These are phyloP conservation scores for Elegia similella DNA, from an alignment of 2,888 invertebrate genomes.

Conservation along the genomic window DNA sequence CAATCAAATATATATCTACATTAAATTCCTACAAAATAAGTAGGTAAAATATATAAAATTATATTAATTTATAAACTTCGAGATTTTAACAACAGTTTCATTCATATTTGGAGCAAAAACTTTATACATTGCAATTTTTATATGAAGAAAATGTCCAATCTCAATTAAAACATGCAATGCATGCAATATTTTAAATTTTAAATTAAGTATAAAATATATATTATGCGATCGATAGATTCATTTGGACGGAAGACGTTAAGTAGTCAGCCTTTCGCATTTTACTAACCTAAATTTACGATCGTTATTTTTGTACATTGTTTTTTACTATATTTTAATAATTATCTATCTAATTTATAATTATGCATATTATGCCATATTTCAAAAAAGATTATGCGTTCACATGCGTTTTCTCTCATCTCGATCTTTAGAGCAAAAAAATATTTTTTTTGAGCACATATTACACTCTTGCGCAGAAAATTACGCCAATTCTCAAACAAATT, in stretches of 20 bases:
- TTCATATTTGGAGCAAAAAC: background rate
- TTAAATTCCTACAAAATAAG: background rate
- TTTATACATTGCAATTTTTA: background rate
- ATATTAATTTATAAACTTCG: background rate
- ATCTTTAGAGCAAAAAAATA: no score
- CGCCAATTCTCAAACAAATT: background rate
- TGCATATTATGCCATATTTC: no score
- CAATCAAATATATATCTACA: slow-evolving; percentile 14
- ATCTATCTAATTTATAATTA: slow-evolving; percentile 1
- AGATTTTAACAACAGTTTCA: background rate
- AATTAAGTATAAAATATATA: background rate
- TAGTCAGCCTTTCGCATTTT: slow-evolving; percentile 22
- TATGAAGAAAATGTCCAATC: background rate
- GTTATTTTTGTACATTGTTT: slow-evolving; percentile 16
- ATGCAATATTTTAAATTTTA: slow-evolving; percentile 6
- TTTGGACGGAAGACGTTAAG: slow-evolving; percentile 33
- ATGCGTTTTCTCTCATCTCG: no score
- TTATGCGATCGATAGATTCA: slow-evolving; percentile 17
- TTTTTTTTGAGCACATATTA: no score
- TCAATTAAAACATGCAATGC: background rate
- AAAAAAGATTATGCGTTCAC: no score
- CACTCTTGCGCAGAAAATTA: no score
- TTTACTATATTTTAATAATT: background rate
- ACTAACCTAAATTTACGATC: slow-evolving; percentile 2
- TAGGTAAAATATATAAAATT: background rate